Conservation (phyloP, 1,140 invertebrate genomes). For the Drosophila murphyi region DNA sequence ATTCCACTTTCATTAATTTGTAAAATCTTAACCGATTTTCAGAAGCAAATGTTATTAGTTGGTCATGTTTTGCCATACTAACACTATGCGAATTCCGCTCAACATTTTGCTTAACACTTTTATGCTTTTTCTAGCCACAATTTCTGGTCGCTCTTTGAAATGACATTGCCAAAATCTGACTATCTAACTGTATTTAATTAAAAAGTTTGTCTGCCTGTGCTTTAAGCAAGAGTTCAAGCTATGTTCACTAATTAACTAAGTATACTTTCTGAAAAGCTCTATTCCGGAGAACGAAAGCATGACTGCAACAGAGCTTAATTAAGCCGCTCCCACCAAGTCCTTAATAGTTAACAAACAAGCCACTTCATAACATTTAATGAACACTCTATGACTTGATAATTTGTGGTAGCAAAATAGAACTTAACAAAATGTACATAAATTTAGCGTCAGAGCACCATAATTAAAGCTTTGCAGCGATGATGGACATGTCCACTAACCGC, state of each 20-base stretch:
- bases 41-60: too few species aligned
- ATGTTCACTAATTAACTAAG: background rate
- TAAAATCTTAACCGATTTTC: too few species aligned
- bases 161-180: background rate
- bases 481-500: conserved; percentile 68
- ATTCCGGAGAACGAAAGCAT: background rate
- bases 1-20: too few species aligned
- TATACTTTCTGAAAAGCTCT: background rate
- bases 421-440: conserved; percentile 81
- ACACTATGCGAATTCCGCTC: too few species aligned
- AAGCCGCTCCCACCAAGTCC: background rate
- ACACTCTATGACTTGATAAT: conserved; percentile 79
- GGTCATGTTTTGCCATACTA: too few species aligned
- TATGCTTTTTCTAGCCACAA: background rate
- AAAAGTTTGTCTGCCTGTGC: background rate
- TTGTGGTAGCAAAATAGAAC: conserved; percentile 75
- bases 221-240: too few species aligned
- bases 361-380: conserved; percentile 69
- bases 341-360: conserved; percentile 24
- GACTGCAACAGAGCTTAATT: background rate
- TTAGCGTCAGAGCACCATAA: conserved; percentile 73
- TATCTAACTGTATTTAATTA: conserved; percentile 11
- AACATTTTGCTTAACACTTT: background rate
- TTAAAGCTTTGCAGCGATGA: conserved; percentile 74
- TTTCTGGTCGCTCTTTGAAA: background rate